Evolutionary conservation across 1,140 invertebrate genomes (phyloP).

Genomic region (Zophobas morio): DNA sequence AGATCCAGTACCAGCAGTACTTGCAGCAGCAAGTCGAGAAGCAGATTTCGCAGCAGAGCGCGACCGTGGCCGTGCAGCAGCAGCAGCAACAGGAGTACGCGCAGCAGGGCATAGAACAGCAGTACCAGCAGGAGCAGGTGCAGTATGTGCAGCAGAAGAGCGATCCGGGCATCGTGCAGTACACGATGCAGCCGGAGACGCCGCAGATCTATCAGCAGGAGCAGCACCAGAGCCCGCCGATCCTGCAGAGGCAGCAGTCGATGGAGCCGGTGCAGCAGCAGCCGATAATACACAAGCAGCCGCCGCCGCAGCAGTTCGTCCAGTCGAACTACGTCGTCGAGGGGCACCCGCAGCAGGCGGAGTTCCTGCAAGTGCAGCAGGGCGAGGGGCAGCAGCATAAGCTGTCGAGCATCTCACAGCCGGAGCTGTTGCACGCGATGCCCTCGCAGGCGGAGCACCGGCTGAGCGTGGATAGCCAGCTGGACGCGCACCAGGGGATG

Average conservation of each 20-base stretch:
- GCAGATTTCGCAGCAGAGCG: conserved; percentile 68
- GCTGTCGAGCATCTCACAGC: conserved; percentile 62
- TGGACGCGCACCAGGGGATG: conserved; percentile 59
- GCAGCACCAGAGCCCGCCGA: conserved; percentile 58
- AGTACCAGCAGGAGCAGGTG: conserved; percentile 57
- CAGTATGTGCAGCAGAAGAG: conserved; percentile 50
- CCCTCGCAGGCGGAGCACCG: conserved; percentile 59
- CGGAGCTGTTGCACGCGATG: conserved; percentile 61
- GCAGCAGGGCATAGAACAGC: conserved; percentile 62
- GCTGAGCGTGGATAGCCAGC: conserved; percentile 63
- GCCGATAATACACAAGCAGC: conserved; percentile 61
- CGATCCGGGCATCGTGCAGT: conserved; percentile 24
- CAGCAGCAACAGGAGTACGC: conserved; percentile 69
- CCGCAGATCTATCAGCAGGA: conserved; percentile 61
- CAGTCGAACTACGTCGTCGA: conserved; percentile 61
- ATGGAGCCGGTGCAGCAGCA: conserved; percentile 63
- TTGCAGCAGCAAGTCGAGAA: conserved; percentile 71
- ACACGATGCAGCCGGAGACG: conserved; percentile 58
- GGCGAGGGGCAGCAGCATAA: conserved; percentile 56
- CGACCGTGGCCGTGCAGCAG: conserved; percentile 49
- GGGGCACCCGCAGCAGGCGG: conserved; percentile 60
- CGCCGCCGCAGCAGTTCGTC: conserved; percentile 59
- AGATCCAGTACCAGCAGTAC: conserved; percentile 75
- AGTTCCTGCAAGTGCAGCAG: conserved; percentile 60
- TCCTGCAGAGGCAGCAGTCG: conserved; percentile 60